These are phyloP conservation scores for Micropoecilia bifurca DNA, from an alignment of 2,797 vertebrate genomes.

Conservation along the genomic window DNA sequence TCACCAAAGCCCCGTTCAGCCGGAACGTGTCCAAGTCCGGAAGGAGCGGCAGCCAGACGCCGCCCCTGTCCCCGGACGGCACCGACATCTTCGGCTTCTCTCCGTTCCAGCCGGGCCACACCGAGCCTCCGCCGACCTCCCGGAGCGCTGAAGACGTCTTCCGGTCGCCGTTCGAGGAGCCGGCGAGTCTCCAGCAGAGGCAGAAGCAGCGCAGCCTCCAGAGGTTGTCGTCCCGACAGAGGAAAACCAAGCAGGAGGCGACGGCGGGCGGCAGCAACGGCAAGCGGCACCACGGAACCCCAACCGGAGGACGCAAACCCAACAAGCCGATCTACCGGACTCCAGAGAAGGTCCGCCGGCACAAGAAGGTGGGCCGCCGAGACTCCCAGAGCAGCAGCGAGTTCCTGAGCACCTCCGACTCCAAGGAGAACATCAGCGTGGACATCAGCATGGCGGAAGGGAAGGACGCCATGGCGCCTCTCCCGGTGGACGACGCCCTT, in stretches of 20 bases:
- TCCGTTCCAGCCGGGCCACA: slow-evolving; percentile 86
- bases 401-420: slow-evolving; percentile 92
- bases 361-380: slow-evolving; percentile 89
- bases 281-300: slow-evolving; percentile 93
- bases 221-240: slow-evolving; percentile 90
- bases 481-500: slow-evolving; percentile 83
- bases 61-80: slow-evolving; percentile 76
- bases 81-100: slow-evolving; percentile 92
- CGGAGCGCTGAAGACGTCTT: slow-evolving; percentile 88
- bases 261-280: slow-evolving; percentile 82
- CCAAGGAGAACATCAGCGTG: slow-evolving; percentile 96
- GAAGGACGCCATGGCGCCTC: slow-evolving; percentile 82
- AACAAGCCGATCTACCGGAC: slow-evolving; percentile 90
- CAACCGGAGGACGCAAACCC: slow-evolving; percentile 84
- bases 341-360: slow-evolving; percentile 88
- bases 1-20: slow-evolving; percentile 94
- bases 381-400: slow-evolving; percentile 98
- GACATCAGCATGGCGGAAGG: slow-evolving; percentile 81
- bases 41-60: slow-evolving; percentile 64
- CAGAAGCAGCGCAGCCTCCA: slow-evolving; percentile 92
- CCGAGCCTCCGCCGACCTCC: slow-evolving; percentile 51
- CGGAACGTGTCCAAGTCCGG: slow-evolving; percentile 83
- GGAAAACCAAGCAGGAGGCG: slow-evolving; percentile 89
- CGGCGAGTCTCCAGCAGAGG: slow-evolving; percentile 85
- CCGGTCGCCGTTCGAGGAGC: slow-evolving; percentile 84